Percentiles rank a stretch among this genome's conserved stretches.
Conservation (phyloP, 2,113 vertebrate species). For the Lutjanus erythropterus region DNA sequence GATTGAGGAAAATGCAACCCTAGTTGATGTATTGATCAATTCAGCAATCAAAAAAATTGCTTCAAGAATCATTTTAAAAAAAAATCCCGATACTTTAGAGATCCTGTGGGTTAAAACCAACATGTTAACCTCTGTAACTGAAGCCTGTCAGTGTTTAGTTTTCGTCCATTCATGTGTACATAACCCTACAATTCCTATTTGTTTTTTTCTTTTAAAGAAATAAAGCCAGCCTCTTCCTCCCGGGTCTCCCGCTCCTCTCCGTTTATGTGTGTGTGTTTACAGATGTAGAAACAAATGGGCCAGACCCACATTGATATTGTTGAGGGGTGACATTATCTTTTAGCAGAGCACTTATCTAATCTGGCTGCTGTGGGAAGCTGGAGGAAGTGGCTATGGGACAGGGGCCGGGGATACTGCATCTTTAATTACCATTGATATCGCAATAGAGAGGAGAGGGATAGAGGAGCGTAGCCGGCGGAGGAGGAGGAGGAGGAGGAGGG, state of each 20-base stretch:
- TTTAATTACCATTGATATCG: constrained; percentile 88
- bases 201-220: constrained; percentile 15
- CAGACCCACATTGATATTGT: constrained; percentile 69
- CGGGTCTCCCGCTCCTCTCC: background rate
- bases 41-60: no score
- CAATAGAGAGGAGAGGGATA: constrained; percentile 71
- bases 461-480: constrained; percentile 51
- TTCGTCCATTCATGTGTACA: background rate
- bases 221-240: background rate
- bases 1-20: no score
- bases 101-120: constrained; percentile 18
- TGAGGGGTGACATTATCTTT: constrained; percentile 82
- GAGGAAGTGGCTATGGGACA: constrained; percentile 79
- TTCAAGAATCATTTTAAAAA: no score
- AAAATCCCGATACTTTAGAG: no score
- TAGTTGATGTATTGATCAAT: no score
- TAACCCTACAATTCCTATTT: background rate
- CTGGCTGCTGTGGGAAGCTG: constrained; percentile 79
- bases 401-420: constrained; percentile 76
- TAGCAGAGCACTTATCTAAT: constrained; percentile 82
- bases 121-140: background rate
- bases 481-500: constrained; percentile 14
- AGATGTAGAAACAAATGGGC: constrained; percentile 78
- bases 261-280: constrained; percentile 59
- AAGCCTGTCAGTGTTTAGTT: background rate